Evolutionary conservation across 2,113 vertebrate species (phyloP).

Genomic region (Rhipidura dahli): DNA sequence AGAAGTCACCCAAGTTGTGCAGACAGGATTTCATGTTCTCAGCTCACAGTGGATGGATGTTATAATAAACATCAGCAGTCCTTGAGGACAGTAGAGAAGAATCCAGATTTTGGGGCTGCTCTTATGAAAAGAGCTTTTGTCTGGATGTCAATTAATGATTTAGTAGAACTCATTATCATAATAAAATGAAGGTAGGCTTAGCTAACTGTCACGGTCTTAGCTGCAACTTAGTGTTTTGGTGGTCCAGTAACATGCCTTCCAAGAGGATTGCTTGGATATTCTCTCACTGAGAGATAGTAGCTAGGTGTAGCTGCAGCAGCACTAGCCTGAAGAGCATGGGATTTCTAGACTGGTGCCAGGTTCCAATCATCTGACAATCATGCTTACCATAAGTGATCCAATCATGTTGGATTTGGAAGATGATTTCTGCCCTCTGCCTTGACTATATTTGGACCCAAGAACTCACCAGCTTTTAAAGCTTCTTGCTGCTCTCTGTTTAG

Average conservation of each 20-base stretch:
- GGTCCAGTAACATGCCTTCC: background rate
- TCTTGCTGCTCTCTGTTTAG: background rate
- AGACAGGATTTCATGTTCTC: background rate
- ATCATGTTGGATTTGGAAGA: background rate
- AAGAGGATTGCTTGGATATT: background rate
- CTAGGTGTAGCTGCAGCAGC: background rate
- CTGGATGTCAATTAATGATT: background rate
- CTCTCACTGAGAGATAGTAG: background rate
- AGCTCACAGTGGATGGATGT: background rate
- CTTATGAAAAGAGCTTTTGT: background rate
- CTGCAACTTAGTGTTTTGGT: background rate
- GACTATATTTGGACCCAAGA: background rate
- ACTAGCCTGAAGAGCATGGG: background rate
- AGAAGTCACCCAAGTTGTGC: background rate
- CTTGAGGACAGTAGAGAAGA: background rate
- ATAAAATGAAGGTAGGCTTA: background rate
- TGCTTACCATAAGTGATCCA: too few species aligned
- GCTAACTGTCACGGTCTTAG: background rate
- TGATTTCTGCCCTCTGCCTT: background rate
- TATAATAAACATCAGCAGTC: background rate
- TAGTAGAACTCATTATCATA: background rate
- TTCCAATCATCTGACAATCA: too few species aligned
- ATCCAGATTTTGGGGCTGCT: background rate
- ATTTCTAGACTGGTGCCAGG: background rate
- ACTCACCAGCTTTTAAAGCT: background rate